Evolutionary conservation across 2,797 vertebrate species (phyloP).

Genomic region (Novumbra hubbsi): DNA sequence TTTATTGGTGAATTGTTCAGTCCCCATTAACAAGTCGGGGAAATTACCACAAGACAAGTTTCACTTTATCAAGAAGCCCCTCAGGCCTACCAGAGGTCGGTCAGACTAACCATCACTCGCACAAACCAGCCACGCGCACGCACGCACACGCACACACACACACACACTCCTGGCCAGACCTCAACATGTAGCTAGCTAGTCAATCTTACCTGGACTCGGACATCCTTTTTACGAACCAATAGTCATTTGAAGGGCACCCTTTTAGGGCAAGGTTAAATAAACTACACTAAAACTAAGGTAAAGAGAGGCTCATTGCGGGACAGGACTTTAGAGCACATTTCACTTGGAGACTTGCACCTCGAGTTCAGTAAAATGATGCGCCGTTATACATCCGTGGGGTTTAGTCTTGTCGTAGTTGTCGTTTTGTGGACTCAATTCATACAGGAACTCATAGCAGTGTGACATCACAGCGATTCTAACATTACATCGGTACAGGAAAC

Average conservation of each 20-base stretch:
- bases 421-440: conserved; percentile 30
- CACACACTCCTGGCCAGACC: conserved; percentile 37
- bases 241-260: conserved; percentile 43
- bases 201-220: conserved; percentile 92
- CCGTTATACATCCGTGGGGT: conserved; percentile 5
- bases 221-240: conserved; percentile 61
- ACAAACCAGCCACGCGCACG: conserved; percentile 14
- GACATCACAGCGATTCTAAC: conserved; percentile 50
- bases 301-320: conserved; percentile 17
- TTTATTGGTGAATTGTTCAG: conserved; percentile 94
- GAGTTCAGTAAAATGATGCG: conserved; percentile 31
- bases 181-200: conserved; percentile 39
- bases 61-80: conserved; percentile 42
- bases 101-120: conserved; percentile 29
- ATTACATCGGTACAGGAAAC: conserved; percentile 57
- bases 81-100: conserved; percentile 63
- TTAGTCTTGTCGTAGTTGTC: conserved; percentile 17
- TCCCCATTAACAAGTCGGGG: conserved; percentile 82
- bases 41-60: conserved; percentile 66
- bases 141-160: conserved; percentile 8
- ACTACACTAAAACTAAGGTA: conserved; percentile 47
- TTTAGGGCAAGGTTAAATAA: conserved; percentile 35
- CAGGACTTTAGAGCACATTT: background rate
- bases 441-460: conserved; percentile 19
- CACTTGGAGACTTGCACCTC: conserved; percentile 4